Base-by-base conservation (phyloP, 2,797 vertebrate species). In the Gobionotothen gibberifrons region DNA sequence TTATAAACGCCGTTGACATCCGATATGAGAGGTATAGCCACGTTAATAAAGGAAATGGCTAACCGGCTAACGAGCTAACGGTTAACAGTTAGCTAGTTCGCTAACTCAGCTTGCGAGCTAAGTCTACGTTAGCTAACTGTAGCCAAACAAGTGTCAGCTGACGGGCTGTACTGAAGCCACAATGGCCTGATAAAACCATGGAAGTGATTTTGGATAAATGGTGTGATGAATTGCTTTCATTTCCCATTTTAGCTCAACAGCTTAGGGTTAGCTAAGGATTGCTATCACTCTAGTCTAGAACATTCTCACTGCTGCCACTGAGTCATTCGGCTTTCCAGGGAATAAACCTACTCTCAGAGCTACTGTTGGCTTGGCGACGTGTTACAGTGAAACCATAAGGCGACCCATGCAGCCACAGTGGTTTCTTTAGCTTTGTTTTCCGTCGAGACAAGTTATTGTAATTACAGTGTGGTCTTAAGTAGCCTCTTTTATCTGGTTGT, bases 131-230 rank as follows among this genome's bases (percentile, higher is more conserved):
- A 75, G 87, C 84, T 84, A 55, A 79, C 74, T 78, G 61, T 66
- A 85, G 84, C 87, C 71, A 90, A 90, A 89, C 88, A 87, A 89
- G 89, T 86, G 89, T 92, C 91, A 92, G 87, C 88, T 93, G 87
- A 87, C 78, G 72, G 56, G 56, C 15, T 66, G 29, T 58, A 43
- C 26, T 75, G 8, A 29, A 43, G 46, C 16, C 19, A 17, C 21
- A 21, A 13, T 11, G 57, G 47, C 47, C 42, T 5, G 7, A 14
- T 13, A 13, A 16, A 48, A 32, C 19, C 3, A 0, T 9, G 6
- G 13, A 56, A 3, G 53, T 40, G 43, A 12, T 26, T 53, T n/a
- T 13, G 12, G 3, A 14, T 26, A 13, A 13, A 3, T 17, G 7
- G 1, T 51, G 0, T n/a, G 7, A 1, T 13, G 15, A 47, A 6